Evolutionary conservation across 2,888 invertebrate species (phyloP).

Genomic region (Hypena proboscidalis): DNA sequence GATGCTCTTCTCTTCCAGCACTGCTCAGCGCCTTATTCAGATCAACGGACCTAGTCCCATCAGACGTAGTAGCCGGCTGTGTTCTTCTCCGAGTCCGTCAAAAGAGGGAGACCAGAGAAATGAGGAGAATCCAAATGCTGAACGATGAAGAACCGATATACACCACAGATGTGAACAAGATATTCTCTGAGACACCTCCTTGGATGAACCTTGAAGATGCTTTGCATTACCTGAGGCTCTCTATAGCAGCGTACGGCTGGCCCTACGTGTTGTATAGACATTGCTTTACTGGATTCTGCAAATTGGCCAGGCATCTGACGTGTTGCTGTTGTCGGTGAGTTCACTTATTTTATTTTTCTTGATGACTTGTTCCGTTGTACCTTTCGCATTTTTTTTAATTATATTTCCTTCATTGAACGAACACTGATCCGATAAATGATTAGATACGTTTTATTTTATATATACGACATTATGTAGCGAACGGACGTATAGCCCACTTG

Average conservation of each 20-base stretch:
- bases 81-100: slow-evolving; percentile 92
- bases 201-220: slow-evolving; percentile 94
- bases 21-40: slow-evolving; percentile 92
- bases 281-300: slow-evolving; percentile 90
- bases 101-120: slow-evolving; percentile 90
- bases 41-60: slow-evolving; percentile 94
- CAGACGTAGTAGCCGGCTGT: slow-evolving; percentile 95
- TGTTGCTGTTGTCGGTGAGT: slow-evolving; percentile 90
- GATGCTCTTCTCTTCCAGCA: slow-evolving; percentile 70
- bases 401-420: no score
- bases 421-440: no score
- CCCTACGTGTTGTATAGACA: slow-evolving; percentile 92
- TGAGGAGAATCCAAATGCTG: slow-evolving; percentile 87
- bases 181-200: slow-evolving; percentile 87
- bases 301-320: slow-evolving; percentile 87
- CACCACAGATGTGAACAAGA: slow-evolving; percentile 85
- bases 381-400: no score
- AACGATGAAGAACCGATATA: slow-evolving; percentile 89
- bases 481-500: no score
- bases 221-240: slow-evolving; percentile 91
- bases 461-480: no score
- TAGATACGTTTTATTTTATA: no score
- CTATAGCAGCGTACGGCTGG: slow-evolving; percentile 95
- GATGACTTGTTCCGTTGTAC: no score
- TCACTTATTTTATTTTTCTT: neutral